Evolutionary conservation across 1,140 invertebrate species (phyloP), one percentile per base, ranked within the genome.

Genomic region (Patella vulgata): DNA sequence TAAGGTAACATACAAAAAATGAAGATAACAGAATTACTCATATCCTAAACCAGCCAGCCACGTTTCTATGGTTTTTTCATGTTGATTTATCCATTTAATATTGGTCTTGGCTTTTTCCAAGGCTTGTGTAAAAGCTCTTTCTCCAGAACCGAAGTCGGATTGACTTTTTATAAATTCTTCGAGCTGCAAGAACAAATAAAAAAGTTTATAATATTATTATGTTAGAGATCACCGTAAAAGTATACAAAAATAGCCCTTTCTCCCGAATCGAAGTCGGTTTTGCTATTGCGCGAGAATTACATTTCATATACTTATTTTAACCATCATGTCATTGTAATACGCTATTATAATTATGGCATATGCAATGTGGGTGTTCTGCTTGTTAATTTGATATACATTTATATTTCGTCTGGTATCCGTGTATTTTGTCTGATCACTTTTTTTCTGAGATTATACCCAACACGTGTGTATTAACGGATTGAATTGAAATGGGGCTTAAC

Each of bases 21-120:
- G n/a, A n/a, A n/a, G n/a, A n/a, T n/a, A n/a, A n/a, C n/a, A 36
- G 14, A 5, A 36, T 36, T 36, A 36, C 14, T 43, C 14, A 14
- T 23, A 53, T 0, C 56, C 52, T 53, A 47, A 42, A 5, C 12
- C 27, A 46, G 17, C 30, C 11, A 95, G 74, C 93, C 93, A 95
- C 17, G 88, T 81, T 1, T 89, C 85, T 39, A 96, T 92, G 0
- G 86, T 85, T 21, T 88, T 80, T 68, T 91, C 91, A 83, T 94
- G 92, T 46, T 83, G 85, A 23, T 90, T 84, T 86, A 92, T 90
- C 93, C 93, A 96, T 50, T 89, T 86, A 0, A 94, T 89, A 74
- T 94, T 95, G 3, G 90, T 89, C 70, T 90, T 87, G 0, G 90
- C 89, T 50, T 91, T 88, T 75, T 95, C 93, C 5, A 94, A 84